Evolutionary conservation across 1,140 invertebrate genomes (phyloP), one percentile per base, ranked within the genome.

Genomic region (Drosophila azteca): DNA sequence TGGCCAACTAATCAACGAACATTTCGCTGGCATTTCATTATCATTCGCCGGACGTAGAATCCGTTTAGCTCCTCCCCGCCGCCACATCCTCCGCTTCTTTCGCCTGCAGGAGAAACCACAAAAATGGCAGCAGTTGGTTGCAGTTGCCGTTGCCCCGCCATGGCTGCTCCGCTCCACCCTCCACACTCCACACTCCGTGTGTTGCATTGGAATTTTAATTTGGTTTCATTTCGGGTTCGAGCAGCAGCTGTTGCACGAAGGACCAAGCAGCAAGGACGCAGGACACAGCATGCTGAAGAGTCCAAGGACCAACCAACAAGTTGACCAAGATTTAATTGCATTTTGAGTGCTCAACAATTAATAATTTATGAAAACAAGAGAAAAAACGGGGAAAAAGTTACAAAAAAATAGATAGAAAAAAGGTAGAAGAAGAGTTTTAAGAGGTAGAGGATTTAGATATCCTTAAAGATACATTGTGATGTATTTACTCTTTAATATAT

Each of bases 281-380:
- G 53, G 15, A 31, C 26, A 5, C 35, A 13, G 35, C 35, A 13
- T 39, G 35, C 9, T 4, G 9, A 9, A 5, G 35, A 5, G 35
- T 3, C 35, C 35, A 39, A 39, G 35, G 35, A 39, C 35, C 35
- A 39, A 39, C 72, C 78, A 81, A 76, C 79, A 88, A 88, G 78
- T 88, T 88, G 82, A 87, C 82, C 82, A 79, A 79, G 74, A 88
- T 87, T 87, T 87, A 87, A 87, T 87, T 87, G 83, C 82, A 87
- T 79, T 88, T 88, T 79, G 83, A 88, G 78, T 88, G 82, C 82
- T 63, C 46, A 57, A 66, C 77, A 78, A 87, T 87, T 85, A 85
- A 85, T 82, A 88, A 87, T 79, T 78, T 88, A 79, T 87, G 59
- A 82, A 87, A 76, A 59, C 50, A 60, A 5, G 35, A 39, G 35